A percentile compares a stretch with the other conserved stretches of the same genome.
These are phyloP conservation scores for Pseudoatta argentina DNA, from an alignment of 1,140 invertebrate species.

Conservation along the genomic window DNA sequence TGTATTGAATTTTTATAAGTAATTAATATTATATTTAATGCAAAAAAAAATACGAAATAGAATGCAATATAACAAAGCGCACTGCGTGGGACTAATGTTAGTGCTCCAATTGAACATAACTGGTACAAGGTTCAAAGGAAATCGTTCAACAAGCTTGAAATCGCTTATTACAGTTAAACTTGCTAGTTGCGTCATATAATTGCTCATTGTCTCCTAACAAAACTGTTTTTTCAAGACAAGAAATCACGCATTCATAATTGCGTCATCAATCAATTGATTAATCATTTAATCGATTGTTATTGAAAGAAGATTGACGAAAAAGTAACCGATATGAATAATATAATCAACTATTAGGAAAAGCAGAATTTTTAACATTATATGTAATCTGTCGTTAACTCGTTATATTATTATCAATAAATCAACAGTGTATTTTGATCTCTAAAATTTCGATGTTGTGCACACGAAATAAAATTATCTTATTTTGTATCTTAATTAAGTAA, in stretches of 20 bases:
- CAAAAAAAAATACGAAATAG: not conserved
- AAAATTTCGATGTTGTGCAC: not conserved
- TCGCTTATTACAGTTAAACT: constrained; percentile 42
- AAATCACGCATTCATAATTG: constrained; percentile 4
- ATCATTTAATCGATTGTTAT: constrained; percentile 24
- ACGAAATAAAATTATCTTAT: constrained; percentile 1
- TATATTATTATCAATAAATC: not conserved
- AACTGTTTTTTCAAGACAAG: constrained; percentile 28
- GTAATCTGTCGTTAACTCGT: not conserved
- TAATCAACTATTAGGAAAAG: not conserved
- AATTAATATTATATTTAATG: not conserved
- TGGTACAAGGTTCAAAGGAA: constrained; percentile 51
- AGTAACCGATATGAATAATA: not conserved
- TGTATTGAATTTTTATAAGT: constrained; percentile 15
- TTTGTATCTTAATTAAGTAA: not conserved
- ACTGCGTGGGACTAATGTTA: constrained; percentile 3
- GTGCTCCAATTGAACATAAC: constrained; percentile 43
- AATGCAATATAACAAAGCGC: not conserved
- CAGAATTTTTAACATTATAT: not conserved
- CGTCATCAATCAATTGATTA: not conserved
- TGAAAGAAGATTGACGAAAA: not conserved
- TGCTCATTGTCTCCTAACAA: constrained; percentile 28
- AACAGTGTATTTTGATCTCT: not conserved
- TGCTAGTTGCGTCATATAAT: constrained; percentile 41
- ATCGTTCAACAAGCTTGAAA: constrained; percentile 40